A percentile compares a stretch with the other conserved stretches of the same genome.
Evolutionary conservation across 2,888 invertebrate genomes (phyloP).

Genomic region (Mamestra brassicae): DNA sequence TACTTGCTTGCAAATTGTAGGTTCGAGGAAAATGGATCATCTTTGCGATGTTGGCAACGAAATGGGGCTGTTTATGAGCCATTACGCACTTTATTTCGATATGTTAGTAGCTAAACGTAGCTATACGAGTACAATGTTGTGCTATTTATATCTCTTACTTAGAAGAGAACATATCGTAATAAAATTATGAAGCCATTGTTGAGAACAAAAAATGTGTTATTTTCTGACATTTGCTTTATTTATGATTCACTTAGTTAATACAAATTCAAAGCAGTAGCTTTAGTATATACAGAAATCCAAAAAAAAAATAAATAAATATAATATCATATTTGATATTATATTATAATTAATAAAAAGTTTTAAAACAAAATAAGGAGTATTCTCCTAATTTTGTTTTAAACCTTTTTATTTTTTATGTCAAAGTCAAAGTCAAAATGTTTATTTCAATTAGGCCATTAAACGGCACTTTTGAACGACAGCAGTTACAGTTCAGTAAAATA

Average conservation of each 20-base stretch:
- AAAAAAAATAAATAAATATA: too few relatives aligned
- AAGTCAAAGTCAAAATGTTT: too few relatives aligned
- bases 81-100: slow-evolving; percentile 53
- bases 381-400: too few relatives aligned
- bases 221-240: not conserved
- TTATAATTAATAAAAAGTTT: too few relatives aligned
- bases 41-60: slow-evolving; percentile 37
- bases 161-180: not conserved
- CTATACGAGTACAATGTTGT: slow-evolving; percentile 19
- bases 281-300: not conserved
- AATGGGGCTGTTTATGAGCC: slow-evolving; percentile 51
- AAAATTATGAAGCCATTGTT: not conserved
- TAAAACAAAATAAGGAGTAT: too few relatives aligned
- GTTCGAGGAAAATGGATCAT: slow-evolving; percentile 45
- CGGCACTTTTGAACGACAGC: too few relatives aligned
- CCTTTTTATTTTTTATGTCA: not conserved
- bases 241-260: not conserved
- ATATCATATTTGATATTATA: too few relatives aligned
- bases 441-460: too few relatives aligned
- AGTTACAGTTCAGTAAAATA: too few relatives aligned
- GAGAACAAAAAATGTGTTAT: not conserved
- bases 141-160: not conserved
- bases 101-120: slow-evolving; percentile 16
- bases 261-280: not conserved
- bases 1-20: slow-evolving; percentile 48